These are phyloP conservation scores for Bugula neritina DNA, from an alignment of 2,888 invertebrate species.

Conservation along the genomic window DNA sequence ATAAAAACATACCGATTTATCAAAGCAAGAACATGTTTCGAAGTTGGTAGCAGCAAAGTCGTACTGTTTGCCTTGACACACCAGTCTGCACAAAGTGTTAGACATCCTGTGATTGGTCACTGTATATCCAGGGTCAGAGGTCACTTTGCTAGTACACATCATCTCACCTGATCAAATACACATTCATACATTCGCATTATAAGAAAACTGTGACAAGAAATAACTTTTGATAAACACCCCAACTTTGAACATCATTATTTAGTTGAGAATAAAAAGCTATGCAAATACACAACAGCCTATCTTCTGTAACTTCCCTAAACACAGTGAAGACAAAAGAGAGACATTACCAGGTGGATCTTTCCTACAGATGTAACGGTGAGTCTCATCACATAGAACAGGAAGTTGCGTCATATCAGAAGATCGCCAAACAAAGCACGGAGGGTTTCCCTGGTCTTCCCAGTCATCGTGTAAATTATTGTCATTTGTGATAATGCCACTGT, in stretches of 20 bases:
- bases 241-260: too few relatives aligned
- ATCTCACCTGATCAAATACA: slow-evolving; percentile 1
- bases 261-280: too few relatives aligned
- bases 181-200: too few relatives aligned
- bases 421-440: not conserved
- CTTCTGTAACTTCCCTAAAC: too few relatives aligned
- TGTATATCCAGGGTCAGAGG: not conserved
- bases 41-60: slow-evolving; percentile 12
- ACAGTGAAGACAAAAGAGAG: not conserved
- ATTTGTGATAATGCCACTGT: not conserved
- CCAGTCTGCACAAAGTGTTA: not conserved
- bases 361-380: not conserved
- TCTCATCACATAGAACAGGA: not conserved
- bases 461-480: not conserved
- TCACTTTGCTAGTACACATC: not conserved
- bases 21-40: slow-evolving; percentile 13
- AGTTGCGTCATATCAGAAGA: not conserved
- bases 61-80: slow-evolving; percentile 21
- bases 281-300: too few relatives aligned
- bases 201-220: too few relatives aligned
- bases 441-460: slow-evolving; percentile 14
- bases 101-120: slow-evolving; percentile 1
- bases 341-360: not conserved
- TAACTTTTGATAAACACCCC: too few relatives aligned
- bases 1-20: not conserved